Base-by-base conservation (phyloP, 2,797 vertebrate species). In the Lepus oiostolus region DNA sequence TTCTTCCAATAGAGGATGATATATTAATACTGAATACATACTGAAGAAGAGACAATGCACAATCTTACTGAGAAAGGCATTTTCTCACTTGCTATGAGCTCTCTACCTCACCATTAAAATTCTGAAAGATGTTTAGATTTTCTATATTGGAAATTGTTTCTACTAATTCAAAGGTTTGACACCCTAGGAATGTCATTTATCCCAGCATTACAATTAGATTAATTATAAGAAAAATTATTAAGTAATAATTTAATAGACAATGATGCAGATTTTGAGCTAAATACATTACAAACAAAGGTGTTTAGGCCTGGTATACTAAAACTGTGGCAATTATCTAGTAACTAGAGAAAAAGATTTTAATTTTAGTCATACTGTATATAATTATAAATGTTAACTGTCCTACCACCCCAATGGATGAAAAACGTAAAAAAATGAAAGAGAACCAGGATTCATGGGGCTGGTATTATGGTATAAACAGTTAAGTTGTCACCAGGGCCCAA, bases 161-260 rank as follows among this genome's bases (percentile, higher is more conserved):
- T 32, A 65, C 62, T n/a, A 72, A 32, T 86, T 93, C 63, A 83
- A 7, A 83, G 71, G 83, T 14, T 82, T n/a, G 17, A 65, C 58
- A 75, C 11, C 54, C 17, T 30, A 68, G 12, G 42, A 54, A 88
- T 68, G 21, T n/a, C n/a, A 42, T 42, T 26, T 65, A 17, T 42
- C 72, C 32, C 50, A 76, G 38, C 12, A 8, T 74, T 74, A 74
- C 10, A 65, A 47, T 50, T 67, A 65, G 2, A 32, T 47, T 30
- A 83, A 58, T 2, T 83, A 9, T 88, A 87, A 63, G 77, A 17
- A 93, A 60, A 85, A 82, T 79, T n/a, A 88, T 67, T 82, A 82
- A 75, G 54, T 58, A 65, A 81, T 7, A 58, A 60, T 42, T 42
- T n/a, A 24, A 72, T 82, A 82, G 50, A 72, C 14, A 72, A 82